Evolutionary conservation across 2,113 vertebrate genomes (phyloP).

Genomic region (Bucco capensis): DNA sequence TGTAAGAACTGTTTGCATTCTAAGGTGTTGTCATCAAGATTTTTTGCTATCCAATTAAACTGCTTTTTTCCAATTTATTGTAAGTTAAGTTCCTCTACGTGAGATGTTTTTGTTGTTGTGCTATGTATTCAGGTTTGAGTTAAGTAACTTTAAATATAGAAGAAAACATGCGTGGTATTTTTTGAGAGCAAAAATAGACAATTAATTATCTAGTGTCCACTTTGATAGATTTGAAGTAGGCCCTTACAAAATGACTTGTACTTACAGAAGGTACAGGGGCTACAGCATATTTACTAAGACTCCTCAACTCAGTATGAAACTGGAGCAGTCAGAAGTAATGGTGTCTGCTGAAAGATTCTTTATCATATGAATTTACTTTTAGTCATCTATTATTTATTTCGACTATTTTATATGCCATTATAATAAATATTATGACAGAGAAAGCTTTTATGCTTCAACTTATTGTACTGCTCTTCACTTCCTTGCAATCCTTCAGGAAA

Average conservation of each 20-base stretch:
- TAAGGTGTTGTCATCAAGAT: background rate
- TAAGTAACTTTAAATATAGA: constrained; percentile 38
- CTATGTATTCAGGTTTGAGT: constrained; percentile 41
- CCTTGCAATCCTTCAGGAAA: constrained; percentile 90
- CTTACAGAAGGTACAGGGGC: constrained; percentile 65
- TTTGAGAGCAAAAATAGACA: constrained; percentile 54
- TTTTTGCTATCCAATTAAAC: background rate
- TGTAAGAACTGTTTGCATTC: background rate
- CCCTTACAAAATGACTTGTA: constrained; percentile 64
- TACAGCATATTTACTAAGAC: constrained; percentile 81
- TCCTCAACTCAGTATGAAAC: constrained; percentile 77
- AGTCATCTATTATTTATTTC: constrained; percentile 97
- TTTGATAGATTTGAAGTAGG: constrained; percentile 55
- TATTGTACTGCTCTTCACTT: constrained; percentile 83
- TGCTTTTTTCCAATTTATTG: background rate
- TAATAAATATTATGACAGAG: constrained; percentile 92
- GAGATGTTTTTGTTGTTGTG: background rate
- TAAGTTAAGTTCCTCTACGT: background rate
- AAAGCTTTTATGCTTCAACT: constrained; percentile 88
- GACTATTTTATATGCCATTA: constrained; percentile 95
- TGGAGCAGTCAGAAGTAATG: constrained; percentile 83
- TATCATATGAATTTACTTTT: constrained; percentile 88
- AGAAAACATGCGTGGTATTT: no score
- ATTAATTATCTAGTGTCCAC: constrained; percentile 68
- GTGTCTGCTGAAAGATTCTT: constrained; percentile 88